phyloP scores from a whole-genome alignment of 1,140 invertebrate genomes.

The Stenopsyche tienmushanensis region DNA sequence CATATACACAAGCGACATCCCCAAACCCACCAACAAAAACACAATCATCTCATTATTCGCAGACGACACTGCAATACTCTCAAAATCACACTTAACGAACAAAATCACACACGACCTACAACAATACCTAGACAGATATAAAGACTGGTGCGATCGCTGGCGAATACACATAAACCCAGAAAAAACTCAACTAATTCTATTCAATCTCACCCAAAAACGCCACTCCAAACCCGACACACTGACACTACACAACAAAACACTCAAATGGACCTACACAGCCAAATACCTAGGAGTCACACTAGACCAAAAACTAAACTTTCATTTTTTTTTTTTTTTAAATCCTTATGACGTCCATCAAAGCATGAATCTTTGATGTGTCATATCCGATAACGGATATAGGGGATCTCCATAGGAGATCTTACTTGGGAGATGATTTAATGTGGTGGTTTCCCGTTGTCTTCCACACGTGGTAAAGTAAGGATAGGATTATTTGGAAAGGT shows the following conservation, averaged over 20 bases:
- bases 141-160: constrained; percentile 41
- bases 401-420: no score
- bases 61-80: constrained; percentile 43
- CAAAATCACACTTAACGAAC: constrained; percentile 3
- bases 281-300: constrained; percentile 1
- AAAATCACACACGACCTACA: constrained; percentile 31
- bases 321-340: no score
- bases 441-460: no score
- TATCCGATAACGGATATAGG: no score
- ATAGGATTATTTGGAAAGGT: no score
- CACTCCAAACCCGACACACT: not conserved
- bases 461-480: no score
- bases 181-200: constrained; percentile 34
- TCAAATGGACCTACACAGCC: not conserved
- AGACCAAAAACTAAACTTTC: not conserved
- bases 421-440: no score
- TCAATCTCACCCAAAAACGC: not conserved
- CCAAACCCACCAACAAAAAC: constrained; percentile 5
- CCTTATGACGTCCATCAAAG: no score
- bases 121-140: constrained; percentile 27
- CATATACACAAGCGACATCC: constrained; percentile 40
- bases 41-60: constrained; percentile 33
- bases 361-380: no score
- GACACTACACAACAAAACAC: not conserved
- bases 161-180: constrained; percentile 42